Evolutionary conservation across 2,113 vertebrate genomes (phyloP), one percentile per base, ranked within the genome.

Genomic region (Sciurus niger): DNA sequence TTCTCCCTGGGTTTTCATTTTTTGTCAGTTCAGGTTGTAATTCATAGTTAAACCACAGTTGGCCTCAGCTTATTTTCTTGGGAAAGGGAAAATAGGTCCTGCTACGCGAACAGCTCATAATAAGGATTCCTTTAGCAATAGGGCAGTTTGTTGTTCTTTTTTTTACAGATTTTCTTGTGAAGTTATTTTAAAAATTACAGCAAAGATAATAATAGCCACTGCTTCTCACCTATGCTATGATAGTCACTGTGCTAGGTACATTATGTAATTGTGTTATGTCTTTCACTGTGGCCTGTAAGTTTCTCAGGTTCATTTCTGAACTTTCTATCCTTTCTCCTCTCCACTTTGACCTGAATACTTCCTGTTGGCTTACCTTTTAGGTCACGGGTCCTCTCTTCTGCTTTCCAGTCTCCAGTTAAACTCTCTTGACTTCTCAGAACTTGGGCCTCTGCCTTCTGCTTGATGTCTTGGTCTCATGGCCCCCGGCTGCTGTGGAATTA

Each of bases 1-100:
- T 94, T 77, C 70, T 89, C 65, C 40, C 34, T 79, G 72, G 37
- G 22, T 43, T 87, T 97, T 74, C 65, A 67, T 88, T 87, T 90
- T 87, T 88, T 37, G 4, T 76, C 55, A 51, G 4, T 76, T 93
- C 37, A 0, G 32, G n/a, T 76, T 95, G 84, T 84, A 83, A 70
- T 65, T 79, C 92, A 37, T 46, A 65, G 40, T 37, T 55, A 94
- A 94, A 84, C 37, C 58, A 93, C 16, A 18, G 30, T 51, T 76
- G 93, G 43, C 90, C 79, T 94, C 28, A 1, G 14, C 46, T 90
- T 68, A 30, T 70, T 93, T n/a, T 74, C 85, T 67, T 48, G 2
- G 85, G 70, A 84, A 93, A 72, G 28, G 10, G 32, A 68, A 91
- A 89, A 25, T 25, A 24, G 2, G 1, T 77, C 58, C 93, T 51